phyloP scores from a whole-genome alignment of 2,797 vertebrate species.

The Sarcoramphus papa region DNA sequence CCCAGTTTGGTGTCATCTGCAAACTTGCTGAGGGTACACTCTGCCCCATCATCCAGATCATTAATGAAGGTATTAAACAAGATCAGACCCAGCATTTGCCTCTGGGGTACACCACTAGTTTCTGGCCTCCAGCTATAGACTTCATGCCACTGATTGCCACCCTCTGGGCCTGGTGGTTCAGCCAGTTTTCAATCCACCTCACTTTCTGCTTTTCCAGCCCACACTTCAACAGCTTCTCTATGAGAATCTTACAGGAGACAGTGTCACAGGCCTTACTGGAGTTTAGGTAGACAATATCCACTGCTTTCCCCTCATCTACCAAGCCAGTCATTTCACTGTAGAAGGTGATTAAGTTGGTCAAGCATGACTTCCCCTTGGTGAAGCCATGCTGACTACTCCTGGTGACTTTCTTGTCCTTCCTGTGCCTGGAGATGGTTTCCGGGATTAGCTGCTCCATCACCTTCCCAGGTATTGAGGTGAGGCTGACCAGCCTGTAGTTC shows the following conservation, averaged over 20 bases:
- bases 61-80: not conserved
- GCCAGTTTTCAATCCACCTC: not conserved
- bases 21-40: not conserved
- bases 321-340: not conserved
- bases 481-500: not conserved
- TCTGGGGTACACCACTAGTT: not conserved
- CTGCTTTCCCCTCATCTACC: not conserved
- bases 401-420: not conserved
- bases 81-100: not conserved
- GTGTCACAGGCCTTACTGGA: not conserved
- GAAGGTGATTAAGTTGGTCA: not conserved
- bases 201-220: not conserved
- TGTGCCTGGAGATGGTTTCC: not conserved
- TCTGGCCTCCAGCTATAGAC: not conserved
- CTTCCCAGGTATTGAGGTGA: not conserved
- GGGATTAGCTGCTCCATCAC: not conserved
- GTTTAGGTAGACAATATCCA: not conserved
- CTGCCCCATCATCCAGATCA: not conserved
- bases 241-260: not conserved
- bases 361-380: not conserved
- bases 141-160: not conserved
- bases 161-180: not conserved
- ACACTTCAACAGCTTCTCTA: not conserved
- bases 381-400: not conserved
- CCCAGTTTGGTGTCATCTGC: not conserved